phyloP scores from a whole-genome alignment of 2,797 vertebrate genomes.

The Eurystomus glaucurus region DNA sequence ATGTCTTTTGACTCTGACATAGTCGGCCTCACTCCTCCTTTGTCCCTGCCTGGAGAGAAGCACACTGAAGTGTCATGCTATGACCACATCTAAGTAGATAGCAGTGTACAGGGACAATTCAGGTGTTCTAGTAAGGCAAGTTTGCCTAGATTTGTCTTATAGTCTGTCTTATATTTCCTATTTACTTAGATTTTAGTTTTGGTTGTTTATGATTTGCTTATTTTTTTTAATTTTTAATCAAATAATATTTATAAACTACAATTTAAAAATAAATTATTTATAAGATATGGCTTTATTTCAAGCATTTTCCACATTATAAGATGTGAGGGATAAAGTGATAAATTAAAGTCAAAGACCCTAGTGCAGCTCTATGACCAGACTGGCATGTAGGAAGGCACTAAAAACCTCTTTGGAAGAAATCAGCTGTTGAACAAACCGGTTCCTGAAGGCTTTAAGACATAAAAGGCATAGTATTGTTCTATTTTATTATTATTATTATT shows the following conservation, averaged over 20 bases:
- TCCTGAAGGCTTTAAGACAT: background rate
- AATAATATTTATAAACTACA: background rate
- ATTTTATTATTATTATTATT: background rate
- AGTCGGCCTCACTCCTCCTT: background rate
- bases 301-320: background rate
- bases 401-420: background rate
- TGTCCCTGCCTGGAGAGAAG: background rate
- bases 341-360: background rate
- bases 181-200: background rate
- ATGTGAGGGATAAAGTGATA: background rate
- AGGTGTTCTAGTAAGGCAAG: background rate
- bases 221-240: no score
- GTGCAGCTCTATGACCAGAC: background rate
- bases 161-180: background rate
- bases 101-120: accelerated
- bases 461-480: accelerated
- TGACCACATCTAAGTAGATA: background rate
- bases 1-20: background rate
- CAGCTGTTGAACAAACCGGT: background rate
- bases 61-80: background rate
- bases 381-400: background rate
- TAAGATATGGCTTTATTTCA: background rate
- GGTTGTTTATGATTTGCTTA: no score
- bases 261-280: background rate
- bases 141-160: background rate